Percentiles rank a stretch among this genome's conserved stretches.
Evolutionary conservation across 64 coral and sea anemone species (phyloP).

Genomic region (Pocillopora verrucosa): DNA sequence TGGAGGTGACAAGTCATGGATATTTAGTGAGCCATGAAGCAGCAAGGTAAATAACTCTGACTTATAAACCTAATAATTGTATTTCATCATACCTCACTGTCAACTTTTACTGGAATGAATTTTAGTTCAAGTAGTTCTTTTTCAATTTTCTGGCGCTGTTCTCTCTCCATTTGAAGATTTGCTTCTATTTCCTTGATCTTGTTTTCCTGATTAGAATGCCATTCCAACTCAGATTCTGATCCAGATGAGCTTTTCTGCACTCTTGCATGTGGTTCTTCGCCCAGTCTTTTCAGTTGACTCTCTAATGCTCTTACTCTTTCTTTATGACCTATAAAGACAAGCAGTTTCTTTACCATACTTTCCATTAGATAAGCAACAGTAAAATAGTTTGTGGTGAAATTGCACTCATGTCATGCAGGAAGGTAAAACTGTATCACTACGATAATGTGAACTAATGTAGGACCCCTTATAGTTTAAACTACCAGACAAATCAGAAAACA

Average conservation of each 20-base stretch:
- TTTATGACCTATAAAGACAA: slow-evolving; percentile 55
- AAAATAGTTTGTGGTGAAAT: no score
- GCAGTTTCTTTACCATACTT: neutral
- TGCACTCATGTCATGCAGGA: no score
- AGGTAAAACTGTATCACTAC: no score
- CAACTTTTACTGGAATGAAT: slow-evolving; percentile 11
- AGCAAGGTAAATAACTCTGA: no score
- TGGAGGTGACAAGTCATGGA: no score
- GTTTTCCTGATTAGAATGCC: slow-evolving; percentile 1
- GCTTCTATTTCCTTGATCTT: slow-evolving; percentile 40
- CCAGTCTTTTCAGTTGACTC: slow-evolving; percentile 48
- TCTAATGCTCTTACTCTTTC: slow-evolving; percentile 63
- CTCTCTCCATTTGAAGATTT: slow-evolving; percentile 40
- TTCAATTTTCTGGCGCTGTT: slow-evolving; percentile 54
- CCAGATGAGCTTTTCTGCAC: slow-evolving; percentile 14
- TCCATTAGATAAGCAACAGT: no score
- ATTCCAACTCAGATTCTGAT: slow-evolving; percentile 47
- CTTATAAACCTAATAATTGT: neutral
- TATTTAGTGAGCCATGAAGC: no score
- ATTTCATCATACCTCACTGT: neutral
- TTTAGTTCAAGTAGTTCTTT: slow-evolving; percentile 41
- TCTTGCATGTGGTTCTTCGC: slow-evolving; percentile 31
- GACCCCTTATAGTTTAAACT: neutral
- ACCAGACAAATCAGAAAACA: neutral
- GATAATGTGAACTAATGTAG: no score